Percentiles rank a stretch among this genome's conserved stretches.
phyloP scores from a whole-genome alignment of 2,888 invertebrate genomes.

The Maniola hyperantus region DNA sequence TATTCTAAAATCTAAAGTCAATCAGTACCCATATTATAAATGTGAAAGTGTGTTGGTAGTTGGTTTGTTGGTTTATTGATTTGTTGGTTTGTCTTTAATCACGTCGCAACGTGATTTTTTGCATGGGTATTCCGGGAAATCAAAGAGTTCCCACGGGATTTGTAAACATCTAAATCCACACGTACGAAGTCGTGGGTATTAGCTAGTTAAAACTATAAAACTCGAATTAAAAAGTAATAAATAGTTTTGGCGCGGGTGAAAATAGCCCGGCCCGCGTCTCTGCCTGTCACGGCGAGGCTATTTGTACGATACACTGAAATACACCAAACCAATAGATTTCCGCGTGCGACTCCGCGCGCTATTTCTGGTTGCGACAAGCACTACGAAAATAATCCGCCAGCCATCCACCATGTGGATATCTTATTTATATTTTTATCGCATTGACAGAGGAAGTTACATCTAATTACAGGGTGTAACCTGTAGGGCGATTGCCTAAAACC shows the following conservation, averaged over 20 bases:
- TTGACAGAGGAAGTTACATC: background rate
- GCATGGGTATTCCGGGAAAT: no score
- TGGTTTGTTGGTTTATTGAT: no score
- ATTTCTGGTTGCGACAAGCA: slow-evolving; percentile 45
- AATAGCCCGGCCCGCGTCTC: slow-evolving; percentile 5
- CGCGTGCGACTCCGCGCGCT: slow-evolving; percentile 56
- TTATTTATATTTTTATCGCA: slow-evolving; percentile 12
- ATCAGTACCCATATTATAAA: no score
- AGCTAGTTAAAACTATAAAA: no score
- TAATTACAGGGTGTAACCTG: background rate
- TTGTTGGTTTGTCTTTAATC: no score
- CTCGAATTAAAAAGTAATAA: background rate
- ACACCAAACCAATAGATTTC: slow-evolving; percentile 50
- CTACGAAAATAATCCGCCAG: slow-evolving; percentile 11
- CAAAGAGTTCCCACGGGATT: no score
- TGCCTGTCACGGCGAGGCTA: slow-evolving; percentile 44
- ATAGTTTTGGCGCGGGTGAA: background rate
- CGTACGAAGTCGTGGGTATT: no score
- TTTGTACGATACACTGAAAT: slow-evolving; percentile 51
- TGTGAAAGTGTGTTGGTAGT: no score
- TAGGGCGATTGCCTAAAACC: no score
- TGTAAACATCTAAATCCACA: no score
- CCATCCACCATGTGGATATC: background rate
- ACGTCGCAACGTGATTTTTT: no score
- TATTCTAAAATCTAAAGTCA: no score